Evolutionary conservation across 2,113 vertebrate species (phyloP).

Genomic region (Anas platyrhynchos): DNA sequence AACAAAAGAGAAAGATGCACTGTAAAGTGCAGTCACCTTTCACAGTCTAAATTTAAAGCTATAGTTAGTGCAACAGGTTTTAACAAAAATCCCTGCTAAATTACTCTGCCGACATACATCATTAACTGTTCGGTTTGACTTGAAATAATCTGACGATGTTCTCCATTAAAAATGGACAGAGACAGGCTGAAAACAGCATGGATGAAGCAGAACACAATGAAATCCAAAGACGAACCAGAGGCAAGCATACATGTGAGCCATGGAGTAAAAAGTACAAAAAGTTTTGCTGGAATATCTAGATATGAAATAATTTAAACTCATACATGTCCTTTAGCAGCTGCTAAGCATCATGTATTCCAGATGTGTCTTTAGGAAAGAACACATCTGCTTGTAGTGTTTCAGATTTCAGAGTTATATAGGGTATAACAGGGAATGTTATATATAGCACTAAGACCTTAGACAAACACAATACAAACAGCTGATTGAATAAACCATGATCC

Average conservation of each 20-base stretch:
- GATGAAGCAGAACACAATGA: not conserved
- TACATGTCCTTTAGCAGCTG: not conserved
- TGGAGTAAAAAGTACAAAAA: not conserved
- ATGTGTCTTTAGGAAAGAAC: not conserved
- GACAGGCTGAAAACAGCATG: not conserved
- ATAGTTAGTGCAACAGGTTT: not conserved
- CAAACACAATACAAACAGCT: not conserved
- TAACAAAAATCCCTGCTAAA: not conserved
- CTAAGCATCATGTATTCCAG: not conserved
- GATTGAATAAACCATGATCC: not conserved
- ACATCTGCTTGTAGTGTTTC: not conserved
- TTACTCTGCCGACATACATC: not conserved
- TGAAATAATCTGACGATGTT: not conserved
- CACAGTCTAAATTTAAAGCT: not conserved
- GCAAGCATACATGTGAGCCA: not conserved
- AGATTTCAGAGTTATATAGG: not conserved
- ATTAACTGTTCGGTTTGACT: not conserved
- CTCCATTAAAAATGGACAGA: not conserved
- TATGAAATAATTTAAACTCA: not conserved
- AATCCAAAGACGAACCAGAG: not conserved
- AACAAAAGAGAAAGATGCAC: not conserved
- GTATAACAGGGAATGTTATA: not conserved
- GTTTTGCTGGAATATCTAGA: not conserved
- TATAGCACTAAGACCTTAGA: not conserved
- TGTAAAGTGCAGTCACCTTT: not conserved